Evolutionary conservation across 2,113 vertebrate genomes (phyloP), one percentile per base, ranked within the genome.

Genomic region (Gobiocypris rarus): DNA sequence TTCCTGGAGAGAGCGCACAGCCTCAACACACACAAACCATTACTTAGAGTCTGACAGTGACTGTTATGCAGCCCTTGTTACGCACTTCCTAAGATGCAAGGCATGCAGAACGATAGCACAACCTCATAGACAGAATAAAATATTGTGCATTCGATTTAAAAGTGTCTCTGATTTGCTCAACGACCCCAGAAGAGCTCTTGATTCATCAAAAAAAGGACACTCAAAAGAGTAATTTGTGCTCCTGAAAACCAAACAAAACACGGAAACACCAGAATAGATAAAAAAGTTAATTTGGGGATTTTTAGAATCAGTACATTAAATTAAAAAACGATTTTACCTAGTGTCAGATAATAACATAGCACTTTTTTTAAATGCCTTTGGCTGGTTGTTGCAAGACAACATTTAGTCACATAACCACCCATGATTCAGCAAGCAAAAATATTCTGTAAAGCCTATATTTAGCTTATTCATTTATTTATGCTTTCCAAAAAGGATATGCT

Each of bases 31-130:
- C 56, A 31, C 41, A 76, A 69, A 69, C 70, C 81, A 70, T 85
- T 81, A 81, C 81, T 81, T 75, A 34, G 3, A n/a, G 43, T 58
- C 56, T 50, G 38, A 74, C 28, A 71, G 63, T 17, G 19, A 54
- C 67, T 48, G 43, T 43, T 15, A 17, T 78, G 59, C 81, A 67
- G 45, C 54, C 70, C n/a, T 34, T 58, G 69, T 65, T 52, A 5
- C 50, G 43, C 24, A 43, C n/a, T 61, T 43, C 14, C 59, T 56
- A 52, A 79, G 67, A 81, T 52, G 45, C n/a, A 74, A 78, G 28
- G 65, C 61, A 81, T 65, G 71, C 56, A 22, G 24, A 79, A 79
- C 67, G 28, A 77, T 48, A 48, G 63, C 76, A 70, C 80, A 52
- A 70, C 61, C 70, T 70, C 34, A 70, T 69, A 41, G 52, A 77